Percentiles rank a stretch among this genome's conserved stretches.
Conservation (phyloP, 2,797 vertebrate species). For the Neoniphon sammara region DNA sequence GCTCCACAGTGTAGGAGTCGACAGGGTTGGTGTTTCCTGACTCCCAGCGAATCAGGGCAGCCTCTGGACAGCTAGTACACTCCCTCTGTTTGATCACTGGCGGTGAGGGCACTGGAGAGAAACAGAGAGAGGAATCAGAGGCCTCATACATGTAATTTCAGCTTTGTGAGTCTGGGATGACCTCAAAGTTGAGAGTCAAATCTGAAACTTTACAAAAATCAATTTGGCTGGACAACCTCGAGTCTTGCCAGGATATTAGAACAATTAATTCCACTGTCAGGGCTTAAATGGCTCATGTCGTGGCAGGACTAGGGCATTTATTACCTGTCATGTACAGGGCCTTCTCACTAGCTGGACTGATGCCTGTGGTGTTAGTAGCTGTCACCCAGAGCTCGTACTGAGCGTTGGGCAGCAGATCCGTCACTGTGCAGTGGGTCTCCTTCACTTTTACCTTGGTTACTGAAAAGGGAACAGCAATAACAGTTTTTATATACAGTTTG, state of each 20-base stretch:
- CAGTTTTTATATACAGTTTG: not conserved
- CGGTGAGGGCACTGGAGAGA: conserved; percentile 87
- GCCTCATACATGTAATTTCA: not conserved
- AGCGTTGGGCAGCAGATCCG: conserved; percentile 88
- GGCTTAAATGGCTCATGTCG: conserved; percentile 9
- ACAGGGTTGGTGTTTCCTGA: conserved; percentile 92
- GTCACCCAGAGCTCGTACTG: conserved; percentile 97
- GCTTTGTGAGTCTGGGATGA: not conserved
- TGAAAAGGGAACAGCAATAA: conserved; percentile 59
- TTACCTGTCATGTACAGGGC: conserved; percentile 94
- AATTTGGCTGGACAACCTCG: not conserved
- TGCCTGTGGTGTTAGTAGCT: conserved; percentile 90
- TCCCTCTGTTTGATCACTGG: conserved; percentile 87
- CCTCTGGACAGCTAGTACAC: conserved; percentile 88
- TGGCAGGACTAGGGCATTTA: not conserved
- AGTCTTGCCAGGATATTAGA: not conserved
- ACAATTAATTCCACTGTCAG: conserved; percentile 17
- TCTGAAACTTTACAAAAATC: not conserved
- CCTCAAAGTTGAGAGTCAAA: conserved; percentile 2
- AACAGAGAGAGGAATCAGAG: conserved; percentile 5
- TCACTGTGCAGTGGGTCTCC: conserved; percentile 92
- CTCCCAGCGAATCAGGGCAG: conserved; percentile 91
- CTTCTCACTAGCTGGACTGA: conserved; percentile 91
- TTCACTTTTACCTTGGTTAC: conserved; percentile 87
- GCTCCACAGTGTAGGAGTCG: conserved; percentile 93